Evolutionary conservation across 2,113 vertebrate species (phyloP).

Genomic region (Apaloderma vittatum): DNA sequence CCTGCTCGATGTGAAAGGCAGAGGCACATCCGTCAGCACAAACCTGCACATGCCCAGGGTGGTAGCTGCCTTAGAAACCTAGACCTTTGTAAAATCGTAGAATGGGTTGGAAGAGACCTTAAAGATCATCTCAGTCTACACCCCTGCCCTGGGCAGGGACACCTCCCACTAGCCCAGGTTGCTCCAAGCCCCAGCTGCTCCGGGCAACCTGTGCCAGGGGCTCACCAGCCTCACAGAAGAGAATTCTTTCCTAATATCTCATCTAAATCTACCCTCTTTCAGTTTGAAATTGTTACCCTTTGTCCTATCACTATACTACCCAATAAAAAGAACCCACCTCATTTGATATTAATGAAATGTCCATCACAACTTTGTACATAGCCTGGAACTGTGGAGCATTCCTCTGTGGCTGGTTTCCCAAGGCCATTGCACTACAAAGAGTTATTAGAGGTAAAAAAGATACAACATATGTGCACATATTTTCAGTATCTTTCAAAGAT

Average conservation of each 20-base stretch:
- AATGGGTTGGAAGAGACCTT: too few species aligned
- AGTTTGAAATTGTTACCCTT: too few species aligned
- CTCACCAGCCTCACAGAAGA: too few species aligned
- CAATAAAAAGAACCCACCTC: not conserved
- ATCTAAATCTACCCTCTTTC: too few species aligned
- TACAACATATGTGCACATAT: not conserved
- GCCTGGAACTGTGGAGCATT: not conserved
- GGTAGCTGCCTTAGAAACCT: not conserved
- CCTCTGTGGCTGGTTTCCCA: not conserved
- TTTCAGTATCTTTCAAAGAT: not conserved
- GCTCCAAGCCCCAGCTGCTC: too few species aligned
- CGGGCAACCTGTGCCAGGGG: too few species aligned
- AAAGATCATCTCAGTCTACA: too few species aligned
- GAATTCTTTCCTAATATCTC: too few species aligned
- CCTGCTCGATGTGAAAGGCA: not conserved
- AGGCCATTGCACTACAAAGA: not conserved
- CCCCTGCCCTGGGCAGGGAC: too few species aligned
- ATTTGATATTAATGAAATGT: not conserved
- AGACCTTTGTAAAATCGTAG: not conserved
- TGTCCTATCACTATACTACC: too few species aligned
- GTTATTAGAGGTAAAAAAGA: not conserved
- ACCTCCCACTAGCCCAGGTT: too few species aligned
- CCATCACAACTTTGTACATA: not conserved
- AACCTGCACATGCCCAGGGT: rapidly evolving
- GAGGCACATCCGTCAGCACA: rapidly evolving